Evolutionary conservation across 2,888 invertebrate species (phyloP).

Genomic region (Trilocha varians): DNA sequence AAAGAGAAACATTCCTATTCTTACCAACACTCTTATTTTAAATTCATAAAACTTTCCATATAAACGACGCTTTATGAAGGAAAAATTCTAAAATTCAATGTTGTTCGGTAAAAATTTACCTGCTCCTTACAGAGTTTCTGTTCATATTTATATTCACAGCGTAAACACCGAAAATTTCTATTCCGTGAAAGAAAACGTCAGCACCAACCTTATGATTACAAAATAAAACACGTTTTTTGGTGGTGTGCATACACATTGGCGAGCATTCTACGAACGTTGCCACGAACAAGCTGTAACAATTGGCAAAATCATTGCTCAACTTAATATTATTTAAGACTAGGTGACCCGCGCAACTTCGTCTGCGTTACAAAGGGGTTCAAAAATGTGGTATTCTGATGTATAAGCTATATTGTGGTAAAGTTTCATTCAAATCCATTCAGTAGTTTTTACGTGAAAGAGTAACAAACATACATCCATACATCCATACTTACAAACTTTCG

Average conservation of each 20-base stretch:
- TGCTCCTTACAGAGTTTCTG: neutral
- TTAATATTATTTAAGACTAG: too few species aligned
- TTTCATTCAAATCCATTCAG: too few species aligned
- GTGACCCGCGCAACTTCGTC: too few species aligned
- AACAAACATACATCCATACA: too few species aligned
- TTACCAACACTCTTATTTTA: neutral
- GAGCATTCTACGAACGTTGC: too few species aligned
- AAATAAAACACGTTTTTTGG: constrained; percentile 5
- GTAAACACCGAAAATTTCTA: neutral
- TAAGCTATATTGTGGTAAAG: too few species aligned
- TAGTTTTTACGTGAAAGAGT: too few species aligned
- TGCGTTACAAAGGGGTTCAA: too few species aligned
- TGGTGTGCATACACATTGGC: constrained; percentile 11
- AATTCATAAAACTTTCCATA: neutral
- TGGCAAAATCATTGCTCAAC: too few species aligned
- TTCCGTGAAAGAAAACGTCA: constrained; percentile 3
- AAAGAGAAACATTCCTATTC: neutral
- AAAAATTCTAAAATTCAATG: neutral
- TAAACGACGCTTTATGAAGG: neutral
- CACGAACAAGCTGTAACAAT: too few species aligned
- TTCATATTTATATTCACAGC: constrained; percentile 4
- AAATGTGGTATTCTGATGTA: too few species aligned
- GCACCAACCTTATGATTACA: constrained; percentile 5
- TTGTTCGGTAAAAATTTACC: neutral
- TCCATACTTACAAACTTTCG: too few species aligned